Conservation (phyloP, 2,888 invertebrate species). For the Cephus sareptanus region DNA sequence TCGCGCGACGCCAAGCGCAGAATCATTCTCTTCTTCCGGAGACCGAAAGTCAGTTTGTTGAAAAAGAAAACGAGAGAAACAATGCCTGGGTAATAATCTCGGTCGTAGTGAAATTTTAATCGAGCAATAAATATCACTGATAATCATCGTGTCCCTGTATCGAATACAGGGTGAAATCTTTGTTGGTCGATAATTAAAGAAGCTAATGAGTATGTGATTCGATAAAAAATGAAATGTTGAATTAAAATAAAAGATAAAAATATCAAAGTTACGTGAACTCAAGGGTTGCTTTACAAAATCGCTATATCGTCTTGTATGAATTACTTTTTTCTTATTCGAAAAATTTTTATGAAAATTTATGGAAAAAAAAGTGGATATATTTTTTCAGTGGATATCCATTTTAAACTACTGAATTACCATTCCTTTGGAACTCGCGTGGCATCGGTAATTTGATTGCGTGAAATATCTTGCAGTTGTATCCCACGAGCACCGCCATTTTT, state of each 20-base stretch:
- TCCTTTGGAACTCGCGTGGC: too few relatives aligned
- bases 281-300: too few relatives aligned
- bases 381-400: too few relatives aligned
- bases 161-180: neutral
- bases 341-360: neutral
- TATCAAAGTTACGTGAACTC: neutral
- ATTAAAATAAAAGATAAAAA: neutral
- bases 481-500: neutral
- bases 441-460: neutral
- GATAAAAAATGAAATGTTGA: neutral
- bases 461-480: neutral
- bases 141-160: neutral
- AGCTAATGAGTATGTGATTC: neutral
- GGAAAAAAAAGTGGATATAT: neutral
- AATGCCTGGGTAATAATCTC: neutral
- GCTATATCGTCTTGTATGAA: too few relatives aligned
- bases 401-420: too few relatives aligned
- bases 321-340: too few relatives aligned
- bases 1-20: neutral
- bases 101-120: neutral
- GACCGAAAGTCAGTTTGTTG: neutral
- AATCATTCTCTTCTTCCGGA: neutral
- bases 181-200: neutral
- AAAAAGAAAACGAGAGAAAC: neutral
- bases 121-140: too few relatives aligned